Percentiles rank a stretch among this genome's conserved stretches.
These are phyloP conservation scores for Galeopterus variegatus DNA, from an alignment of 2,113 vertebrate genomes.

Conservation along the genomic window DNA sequence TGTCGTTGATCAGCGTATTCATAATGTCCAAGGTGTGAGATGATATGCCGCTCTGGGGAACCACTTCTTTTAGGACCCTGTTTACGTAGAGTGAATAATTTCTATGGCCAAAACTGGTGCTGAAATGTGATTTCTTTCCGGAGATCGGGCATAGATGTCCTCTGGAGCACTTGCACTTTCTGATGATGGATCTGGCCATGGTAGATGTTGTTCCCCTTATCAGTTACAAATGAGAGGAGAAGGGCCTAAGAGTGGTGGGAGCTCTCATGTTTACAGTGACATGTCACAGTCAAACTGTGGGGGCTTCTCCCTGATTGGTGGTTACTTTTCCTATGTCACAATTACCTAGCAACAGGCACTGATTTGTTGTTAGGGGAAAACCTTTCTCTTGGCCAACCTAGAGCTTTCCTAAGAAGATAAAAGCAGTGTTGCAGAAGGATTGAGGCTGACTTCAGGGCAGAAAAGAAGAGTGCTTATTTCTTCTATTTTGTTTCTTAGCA, in stretches of 20 bases:
- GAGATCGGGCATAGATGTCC: neutral
- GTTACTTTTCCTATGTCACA: slow-evolving; percentile 65
- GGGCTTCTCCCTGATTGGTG: slow-evolving; percentile 72
- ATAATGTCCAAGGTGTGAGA: slow-evolving; percentile 34
- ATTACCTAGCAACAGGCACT: slow-evolving; percentile 29
- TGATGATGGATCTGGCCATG: slow-evolving; percentile 64
- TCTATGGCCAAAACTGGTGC: neutral
- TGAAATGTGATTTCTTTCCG: slow-evolving; percentile 26
- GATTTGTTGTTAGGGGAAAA: neutral
- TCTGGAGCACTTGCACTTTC: neutral
- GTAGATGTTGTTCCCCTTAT: slow-evolving; percentile 67
- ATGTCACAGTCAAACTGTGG: slow-evolving; percentile 47
- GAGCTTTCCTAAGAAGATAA: neutral
- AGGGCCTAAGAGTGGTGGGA: neutral
- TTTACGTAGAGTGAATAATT: slow-evolving; percentile 75
- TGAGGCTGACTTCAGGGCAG: neutral
- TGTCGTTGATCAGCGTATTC: slow-evolving; percentile 70
- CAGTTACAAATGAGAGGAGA: slow-evolving; percentile 19
- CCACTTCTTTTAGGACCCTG: slow-evolving; percentile 75
- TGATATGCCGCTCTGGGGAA: slow-evolving; percentile 33
- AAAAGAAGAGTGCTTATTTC: neutral
- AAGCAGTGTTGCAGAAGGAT: neutral
- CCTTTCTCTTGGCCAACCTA: neutral
- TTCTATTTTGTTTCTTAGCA: slow-evolving; percentile 30
- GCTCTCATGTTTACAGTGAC: neutral